Base-by-base conservation (phyloP, 2,113 vertebrate genomes). In the Brachirus orientalis region DNA sequence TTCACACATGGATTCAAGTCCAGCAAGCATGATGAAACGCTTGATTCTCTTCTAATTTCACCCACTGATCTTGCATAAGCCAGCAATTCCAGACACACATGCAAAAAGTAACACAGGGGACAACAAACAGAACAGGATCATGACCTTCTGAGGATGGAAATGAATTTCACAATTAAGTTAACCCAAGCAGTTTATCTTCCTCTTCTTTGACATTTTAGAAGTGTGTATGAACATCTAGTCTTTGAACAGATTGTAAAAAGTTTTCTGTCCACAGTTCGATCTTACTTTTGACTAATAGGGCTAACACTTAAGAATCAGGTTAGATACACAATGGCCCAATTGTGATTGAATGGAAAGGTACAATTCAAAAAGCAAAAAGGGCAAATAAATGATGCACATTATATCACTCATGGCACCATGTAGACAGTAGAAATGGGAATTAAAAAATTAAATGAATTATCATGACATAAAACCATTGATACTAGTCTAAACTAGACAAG, bases 1-100 rank as follows among this genome's bases (percentile, higher is more conserved):
- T 84, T 89, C 78, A 90, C 88, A 90, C 88, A 87, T 85, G 87
- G 67, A 80, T 84, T 85, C 64, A 71, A 71, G 76, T 84, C 80
- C 79, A 79, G 63, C 59, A 60, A 79, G 82, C 82, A 80, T 87
- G 77, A 87, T 67, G 63, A 83, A 81, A 80, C 33, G 75, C 69
- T 77, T 33, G 16, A 82, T 83, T 82, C 54, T 84, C 70, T 62
- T 45, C 63, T 80, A 77, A 78, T 82, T 85, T 79, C 51, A 13
- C 54, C 72, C 36, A 5, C 65, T 7, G 38, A 71, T 67, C 72
- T 60, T 18, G 46, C 62, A 72, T 47, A 72, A 69, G 72, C 59
- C 52, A 58, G 52, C 63, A 35, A 36, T 38, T 68, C 41, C 50
- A 63, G 1, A 58, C 70, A 37, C 16, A 61, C 55, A 54, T 40